Percentiles rank a stretch among this genome's conserved stretches.
Evolutionary conservation across 2,888 invertebrate genomes (phyloP).

Genomic region (Mimumesa dahlbomi): DNA sequence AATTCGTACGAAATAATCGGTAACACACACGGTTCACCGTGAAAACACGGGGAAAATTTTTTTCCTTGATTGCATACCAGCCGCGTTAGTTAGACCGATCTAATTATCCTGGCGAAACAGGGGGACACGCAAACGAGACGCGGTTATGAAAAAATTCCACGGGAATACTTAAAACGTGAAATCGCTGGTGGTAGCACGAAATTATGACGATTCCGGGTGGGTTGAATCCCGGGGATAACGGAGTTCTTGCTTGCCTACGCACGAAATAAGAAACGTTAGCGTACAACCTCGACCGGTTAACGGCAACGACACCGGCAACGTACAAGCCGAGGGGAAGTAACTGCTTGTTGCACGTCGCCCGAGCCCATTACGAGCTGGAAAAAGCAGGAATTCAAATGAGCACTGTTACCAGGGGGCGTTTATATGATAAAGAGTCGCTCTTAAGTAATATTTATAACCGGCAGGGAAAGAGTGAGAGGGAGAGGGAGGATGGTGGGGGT

Average conservation of each 20-base stretch:
- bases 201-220: constrained; percentile 47
- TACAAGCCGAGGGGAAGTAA: constrained; percentile 25
- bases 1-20: not conserved
- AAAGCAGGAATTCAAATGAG: constrained; percentile 71
- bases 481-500: constrained; percentile 1
- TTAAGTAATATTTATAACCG: constrained; percentile 75
- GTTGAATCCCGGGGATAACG: constrained; percentile 3
- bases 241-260: constrained; percentile 15
- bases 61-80: too few species aligned
- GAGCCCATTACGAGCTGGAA: constrained; percentile 53
- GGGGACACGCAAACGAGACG: too few species aligned
- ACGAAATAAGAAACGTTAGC: constrained; percentile 7
- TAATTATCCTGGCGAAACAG: too few species aligned
- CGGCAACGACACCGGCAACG: constrained; percentile 4
- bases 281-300: constrained; percentile 1
- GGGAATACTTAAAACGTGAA: too few species aligned
- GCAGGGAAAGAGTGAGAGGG: constrained; percentile 46
- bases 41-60: not conserved
- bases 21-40: not conserved
- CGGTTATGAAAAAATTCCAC: too few species aligned
- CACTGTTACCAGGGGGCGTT: constrained; percentile 66
- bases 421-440: constrained; percentile 74
- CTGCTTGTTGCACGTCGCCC: constrained; percentile 65
- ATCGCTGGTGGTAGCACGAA: too few species aligned
- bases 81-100: too few species aligned